Evolutionary conservation across 2,113 vertebrate genomes (phyloP).

Genomic region (Podocnemis expansa): DNA sequence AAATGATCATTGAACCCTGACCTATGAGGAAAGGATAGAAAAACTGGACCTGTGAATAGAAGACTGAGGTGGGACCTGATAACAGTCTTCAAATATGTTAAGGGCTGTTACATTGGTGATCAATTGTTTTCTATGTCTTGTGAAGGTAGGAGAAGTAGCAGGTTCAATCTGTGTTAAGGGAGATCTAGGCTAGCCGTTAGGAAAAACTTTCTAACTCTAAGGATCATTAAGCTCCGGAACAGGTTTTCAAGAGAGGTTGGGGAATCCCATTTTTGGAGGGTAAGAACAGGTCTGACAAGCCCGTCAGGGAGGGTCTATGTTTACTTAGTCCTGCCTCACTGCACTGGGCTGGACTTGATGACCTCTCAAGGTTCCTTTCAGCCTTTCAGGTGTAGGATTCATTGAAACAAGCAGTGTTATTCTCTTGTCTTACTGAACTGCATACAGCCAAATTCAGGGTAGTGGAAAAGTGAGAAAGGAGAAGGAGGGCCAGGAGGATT

Average conservation of each 20-base stretch:
- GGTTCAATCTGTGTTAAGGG: not conserved
- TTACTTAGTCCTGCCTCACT: too few species aligned
- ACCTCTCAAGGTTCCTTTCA: not conserved
- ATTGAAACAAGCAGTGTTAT: not conserved
- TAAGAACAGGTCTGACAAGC: not conserved
- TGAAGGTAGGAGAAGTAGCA: not conserved
- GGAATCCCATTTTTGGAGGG: not conserved
- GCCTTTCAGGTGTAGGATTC: not conserved
- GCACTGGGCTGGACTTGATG: too few species aligned
- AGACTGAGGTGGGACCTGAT: not conserved
- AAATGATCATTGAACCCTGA: not conserved
- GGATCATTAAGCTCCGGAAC: not conserved
- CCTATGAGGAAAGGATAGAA: not conserved
- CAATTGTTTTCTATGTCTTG: too few species aligned
- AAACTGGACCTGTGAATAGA: not conserved
- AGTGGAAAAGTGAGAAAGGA: not conserved
- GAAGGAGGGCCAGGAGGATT: not conserved
- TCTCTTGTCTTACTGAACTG: not conserved
- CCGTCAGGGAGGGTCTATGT: too few species aligned
- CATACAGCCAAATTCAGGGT: not conserved
- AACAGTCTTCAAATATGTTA: not conserved
- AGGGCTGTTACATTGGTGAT: not conserved
- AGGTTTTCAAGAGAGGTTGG: not conserved
- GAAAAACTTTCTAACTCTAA: not conserved
- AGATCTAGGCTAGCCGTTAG: not conserved